Evolutionary conservation across 1,140 invertebrate genomes (phyloP).

Genomic region (Procambarus clarkii): DNA sequence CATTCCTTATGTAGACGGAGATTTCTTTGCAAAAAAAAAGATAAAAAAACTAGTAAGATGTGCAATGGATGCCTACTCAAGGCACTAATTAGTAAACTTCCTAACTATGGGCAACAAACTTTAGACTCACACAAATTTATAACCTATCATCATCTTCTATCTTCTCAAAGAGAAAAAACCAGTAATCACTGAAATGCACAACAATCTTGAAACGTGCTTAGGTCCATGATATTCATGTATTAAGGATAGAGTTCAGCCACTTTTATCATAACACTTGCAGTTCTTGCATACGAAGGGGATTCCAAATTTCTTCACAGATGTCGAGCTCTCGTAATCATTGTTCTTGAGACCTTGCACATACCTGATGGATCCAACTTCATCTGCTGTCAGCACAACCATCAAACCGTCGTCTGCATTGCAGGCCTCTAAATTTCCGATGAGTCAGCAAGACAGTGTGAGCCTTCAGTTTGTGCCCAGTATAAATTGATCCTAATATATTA

Average conservation of each 20-base stretch:
- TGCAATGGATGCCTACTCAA: conserved; percentile 16
- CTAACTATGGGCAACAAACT: conserved; percentile 59
- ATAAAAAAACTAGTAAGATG: conserved; percentile 11
- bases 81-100: conserved; percentile 36
- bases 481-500: conserved; percentile 46
- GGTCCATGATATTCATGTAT: background rate
- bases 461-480: conserved; percentile 56
- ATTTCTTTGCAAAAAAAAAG: conserved; percentile 57
- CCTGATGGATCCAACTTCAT: conserved; percentile 11
- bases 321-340: conserved; percentile 2
- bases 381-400: background rate
- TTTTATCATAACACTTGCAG: background rate
- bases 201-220: background rate
- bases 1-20: conserved; percentile 58
- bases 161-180: conserved; percentile 21
- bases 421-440: background rate
- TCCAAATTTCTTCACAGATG: conserved; percentile 1
- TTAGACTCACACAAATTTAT: conserved; percentile 58
- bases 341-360: conserved; percentile 27
- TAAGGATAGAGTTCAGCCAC: background rate
- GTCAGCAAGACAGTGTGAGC: conserved; percentile 34
- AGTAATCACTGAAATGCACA: background rate
- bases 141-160: background rate
- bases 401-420: background rate
- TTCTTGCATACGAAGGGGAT: background rate